Evolutionary conservation across 2,888 invertebrate genomes (phyloP).

Genomic region (Imbricaverruca yamaguchii): DNA sequence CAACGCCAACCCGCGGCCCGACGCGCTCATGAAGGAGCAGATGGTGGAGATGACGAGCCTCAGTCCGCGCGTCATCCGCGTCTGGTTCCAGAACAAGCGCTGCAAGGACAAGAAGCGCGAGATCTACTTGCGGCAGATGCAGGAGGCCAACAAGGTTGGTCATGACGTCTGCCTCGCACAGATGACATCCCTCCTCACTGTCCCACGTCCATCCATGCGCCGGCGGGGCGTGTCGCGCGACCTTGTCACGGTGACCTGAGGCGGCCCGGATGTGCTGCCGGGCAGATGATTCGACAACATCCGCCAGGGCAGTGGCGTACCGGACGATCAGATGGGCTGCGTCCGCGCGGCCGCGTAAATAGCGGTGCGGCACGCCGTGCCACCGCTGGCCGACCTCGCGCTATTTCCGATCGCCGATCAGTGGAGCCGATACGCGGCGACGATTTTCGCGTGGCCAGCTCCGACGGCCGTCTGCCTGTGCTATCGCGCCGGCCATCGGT

Average conservation of each 20-base stretch:
- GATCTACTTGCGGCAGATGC: slow-evolving; percentile 31
- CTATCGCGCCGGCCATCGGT: not conserved
- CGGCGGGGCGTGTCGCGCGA: not conserved
- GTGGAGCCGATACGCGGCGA: not conserved
- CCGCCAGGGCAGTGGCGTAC: not conserved
- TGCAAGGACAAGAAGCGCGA: slow-evolving; percentile 86
- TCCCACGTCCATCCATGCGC: not conserved
- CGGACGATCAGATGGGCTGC: not conserved
- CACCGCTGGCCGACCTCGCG: not conserved
- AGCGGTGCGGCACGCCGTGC: not conserved
- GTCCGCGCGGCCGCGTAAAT: not conserved
- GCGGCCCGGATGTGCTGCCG: too few species aligned
- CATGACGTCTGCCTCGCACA: not conserved
- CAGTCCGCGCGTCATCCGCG: slow-evolving; percentile 95
- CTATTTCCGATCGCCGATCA: not conserved
- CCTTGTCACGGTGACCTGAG: too few species aligned
- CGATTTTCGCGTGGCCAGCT: not conserved
- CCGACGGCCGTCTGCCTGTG: not conserved
- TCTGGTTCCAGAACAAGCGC: slow-evolving; percentile 99
- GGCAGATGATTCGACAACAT: not conserved
- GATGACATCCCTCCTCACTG: too few species aligned
- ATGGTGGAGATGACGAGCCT: slow-evolving; percentile 97
- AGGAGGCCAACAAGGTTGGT: slow-evolving; percentile 31
- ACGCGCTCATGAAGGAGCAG: slow-evolving; percentile 98
- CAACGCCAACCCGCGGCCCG: slow-evolving; percentile 88